These are phyloP conservation scores for Sylvia borin DNA, from an alignment of 2,797 vertebrate genomes.

Conservation along the genomic window DNA sequence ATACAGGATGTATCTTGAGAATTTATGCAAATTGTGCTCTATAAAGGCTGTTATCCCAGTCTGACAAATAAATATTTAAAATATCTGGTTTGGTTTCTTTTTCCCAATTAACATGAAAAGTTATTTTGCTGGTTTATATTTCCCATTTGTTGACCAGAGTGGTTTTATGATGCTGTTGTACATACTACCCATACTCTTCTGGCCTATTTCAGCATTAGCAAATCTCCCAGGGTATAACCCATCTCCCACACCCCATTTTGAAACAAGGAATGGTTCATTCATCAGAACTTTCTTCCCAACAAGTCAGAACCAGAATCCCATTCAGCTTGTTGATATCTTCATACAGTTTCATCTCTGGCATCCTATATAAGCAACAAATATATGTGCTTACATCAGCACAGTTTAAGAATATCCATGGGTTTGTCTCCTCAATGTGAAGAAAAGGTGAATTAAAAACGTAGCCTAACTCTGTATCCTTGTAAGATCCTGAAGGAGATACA, in stretches of 20 bases:
- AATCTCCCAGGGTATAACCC: not conserved
- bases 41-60: conserved; percentile 90
- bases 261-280: not conserved
- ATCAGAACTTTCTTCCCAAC: not conserved
- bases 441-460: not conserved
- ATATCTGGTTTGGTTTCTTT: conserved; percentile 64
- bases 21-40: conserved; percentile 96
- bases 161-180: not conserved
- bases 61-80: conserved; percentile 96
- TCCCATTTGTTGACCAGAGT: not conserved
- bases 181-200: not conserved
- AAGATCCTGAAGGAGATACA: not conserved
- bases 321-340: not conserved
- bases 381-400: not conserved
- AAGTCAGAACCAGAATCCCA: not conserved
- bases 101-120: not conserved
- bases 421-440: not conserved
- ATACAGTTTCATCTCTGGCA: not conserved
- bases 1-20: conserved; percentile 94
- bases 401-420: not conserved
- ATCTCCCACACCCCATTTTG: not conserved
- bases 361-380: not conserved
- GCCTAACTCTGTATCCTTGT: not conserved
- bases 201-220: not conserved
- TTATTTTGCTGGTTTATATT: not conserved